phyloP scores from a whole-genome alignment of 2,113 vertebrate genomes.

The Geococcyx californianus region DNA sequence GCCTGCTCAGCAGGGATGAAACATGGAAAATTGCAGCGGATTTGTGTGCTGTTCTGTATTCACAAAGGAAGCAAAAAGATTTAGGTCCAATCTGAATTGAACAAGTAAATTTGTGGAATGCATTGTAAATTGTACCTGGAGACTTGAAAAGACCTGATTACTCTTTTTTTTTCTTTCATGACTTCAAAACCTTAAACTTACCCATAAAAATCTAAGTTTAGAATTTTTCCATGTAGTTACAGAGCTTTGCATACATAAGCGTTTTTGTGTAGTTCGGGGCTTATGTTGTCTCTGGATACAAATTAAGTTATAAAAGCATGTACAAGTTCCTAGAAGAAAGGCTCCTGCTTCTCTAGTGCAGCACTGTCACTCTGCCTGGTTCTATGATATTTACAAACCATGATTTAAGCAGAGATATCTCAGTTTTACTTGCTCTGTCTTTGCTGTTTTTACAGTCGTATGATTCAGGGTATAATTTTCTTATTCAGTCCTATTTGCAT shows the following conservation, averaged over 20 bases:
- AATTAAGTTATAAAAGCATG: not conserved
- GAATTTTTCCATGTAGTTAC: not conserved
- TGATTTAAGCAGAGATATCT: not conserved
- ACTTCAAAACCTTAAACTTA: not conserved
- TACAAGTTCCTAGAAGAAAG: not conserved
- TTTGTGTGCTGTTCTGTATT: not conserved
- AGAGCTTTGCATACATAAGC: not conserved
- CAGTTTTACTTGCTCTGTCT: not conserved
- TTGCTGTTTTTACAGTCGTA: constrained; percentile 41
- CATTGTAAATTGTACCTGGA: not conserved
- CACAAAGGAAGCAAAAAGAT: not conserved
- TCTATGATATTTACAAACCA: not conserved
- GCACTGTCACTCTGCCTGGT: not conserved
- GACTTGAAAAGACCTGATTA: not conserved
- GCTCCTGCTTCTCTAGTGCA: not conserved
- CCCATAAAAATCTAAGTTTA: not conserved
- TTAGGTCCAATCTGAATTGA: constrained; percentile 8
- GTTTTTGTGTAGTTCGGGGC: not conserved
- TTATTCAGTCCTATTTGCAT: constrained; percentile 51
- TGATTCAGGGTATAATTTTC: constrained; percentile 7
- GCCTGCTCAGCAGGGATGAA: not conserved
- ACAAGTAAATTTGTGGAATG: not conserved
- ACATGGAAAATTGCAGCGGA: not conserved
- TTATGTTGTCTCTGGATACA: not conserved
- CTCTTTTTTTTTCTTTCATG: not conserved